Evolutionary conservation across 2,113 vertebrate genomes (phyloP), one percentile per base, ranked within the genome.

Genomic region (Rhinoptilus africanus): DNA sequence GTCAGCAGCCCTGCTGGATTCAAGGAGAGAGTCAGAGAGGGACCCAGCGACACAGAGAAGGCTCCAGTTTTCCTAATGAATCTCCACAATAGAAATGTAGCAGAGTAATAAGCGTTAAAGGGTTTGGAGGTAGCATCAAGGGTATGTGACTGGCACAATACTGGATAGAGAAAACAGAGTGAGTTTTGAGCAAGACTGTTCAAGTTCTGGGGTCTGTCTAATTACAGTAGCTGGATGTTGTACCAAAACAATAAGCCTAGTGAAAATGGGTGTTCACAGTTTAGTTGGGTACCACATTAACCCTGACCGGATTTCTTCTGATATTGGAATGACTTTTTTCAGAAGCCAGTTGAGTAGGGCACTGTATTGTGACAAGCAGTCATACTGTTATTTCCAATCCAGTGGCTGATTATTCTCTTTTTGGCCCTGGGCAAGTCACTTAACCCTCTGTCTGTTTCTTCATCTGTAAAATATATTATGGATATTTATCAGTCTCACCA

Each of bases 401-500:
- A 34, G 60, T 78, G 71, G 85, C 45, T 97, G 91, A 96, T 97
- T 84, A 89, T 95, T 96, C 82, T 67, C 35, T 80, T 85, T 90
- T 67, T 93, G 91, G 92, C 94, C 94, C 39, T 95, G 88, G 89
- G 91, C 89, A 88, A 96, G 57, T 96, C 92, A 91, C 81, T 95
- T 97, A 95, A 97, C 92, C 89, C 74, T 92, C 91, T 94, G 82
- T 94, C 94, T 96, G 79, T 96, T 97, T 88, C 88, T 88, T 93
- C 95, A 92, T 97, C 94, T 95, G 87, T 92, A 95, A 95, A 94
- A 94, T 93, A 92, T 96, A 95, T 95, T 96, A 94, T 94, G 95
- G 94, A 96, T 97, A 96, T 97, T 97, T 96, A 97, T 96, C 96
- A 97, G 89, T 95, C 95, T 96, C 95, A 94, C 97, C 95, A 97